phyloP scores from a whole-genome alignment of 1,140 invertebrate species.

The Hermatobates lingyangjiaoensis region DNA sequence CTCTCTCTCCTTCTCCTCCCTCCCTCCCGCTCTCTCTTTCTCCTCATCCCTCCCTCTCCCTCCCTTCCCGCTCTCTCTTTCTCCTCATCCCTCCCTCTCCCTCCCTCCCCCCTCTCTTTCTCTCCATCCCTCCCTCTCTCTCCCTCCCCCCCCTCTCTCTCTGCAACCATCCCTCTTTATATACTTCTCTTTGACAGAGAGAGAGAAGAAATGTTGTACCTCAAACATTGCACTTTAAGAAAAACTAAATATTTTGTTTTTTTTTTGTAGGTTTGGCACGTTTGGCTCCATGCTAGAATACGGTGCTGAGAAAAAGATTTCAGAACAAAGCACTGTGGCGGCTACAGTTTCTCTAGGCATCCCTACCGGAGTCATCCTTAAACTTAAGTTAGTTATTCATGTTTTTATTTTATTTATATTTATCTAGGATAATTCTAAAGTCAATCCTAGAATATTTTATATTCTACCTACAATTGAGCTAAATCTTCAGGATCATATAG shows the following conservation, averaged over 20 bases:
- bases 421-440: not conserved
- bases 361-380: constrained; percentile 69
- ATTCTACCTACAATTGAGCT: not conserved
- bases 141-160: too few species aligned
- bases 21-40: too few species aligned
- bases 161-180: too few species aligned
- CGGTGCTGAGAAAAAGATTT: constrained; percentile 80
- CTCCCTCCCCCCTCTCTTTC: too few species aligned
- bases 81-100: too few species aligned
- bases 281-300: constrained; percentile 75
- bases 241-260: constrained; percentile 4
- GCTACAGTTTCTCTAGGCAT: constrained; percentile 66
- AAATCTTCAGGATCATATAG: not conserved
- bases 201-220: too few species aligned
- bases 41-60: too few species aligned
- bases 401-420: not conserved
- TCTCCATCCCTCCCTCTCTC: too few species aligned
- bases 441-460: not conserved
- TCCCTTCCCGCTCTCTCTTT: too few species aligned
- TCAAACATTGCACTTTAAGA: not conserved
- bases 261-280: constrained; percentile 47
- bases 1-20: too few species aligned
- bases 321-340: constrained; percentile 69
- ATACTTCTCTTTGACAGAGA: too few species aligned
- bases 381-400: constrained; percentile 50